A percentile compares a stretch with the other conserved stretches of the same genome.
Evolutionary conservation across 2,797 vertebrate species (phyloP).

Genomic region (Etheostoma perlongum): DNA sequence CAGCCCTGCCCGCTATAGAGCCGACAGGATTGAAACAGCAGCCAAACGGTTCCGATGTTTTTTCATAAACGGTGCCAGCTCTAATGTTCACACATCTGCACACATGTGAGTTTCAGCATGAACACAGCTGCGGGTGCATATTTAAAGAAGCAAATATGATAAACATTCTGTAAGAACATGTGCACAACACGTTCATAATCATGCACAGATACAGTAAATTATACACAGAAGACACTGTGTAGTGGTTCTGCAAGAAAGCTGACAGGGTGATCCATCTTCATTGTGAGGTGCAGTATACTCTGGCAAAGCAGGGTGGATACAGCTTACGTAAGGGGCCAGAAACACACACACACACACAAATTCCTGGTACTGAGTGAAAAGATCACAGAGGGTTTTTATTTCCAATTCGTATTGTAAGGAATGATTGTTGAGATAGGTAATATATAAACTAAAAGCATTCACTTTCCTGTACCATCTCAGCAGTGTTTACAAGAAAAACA

Average conservation of each 20-base stretch:
- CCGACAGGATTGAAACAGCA: no score
- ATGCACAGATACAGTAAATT: constrained; percentile 41
- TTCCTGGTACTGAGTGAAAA: constrained; percentile 30
- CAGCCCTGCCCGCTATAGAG: no score
- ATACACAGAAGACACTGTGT: constrained; percentile 45
- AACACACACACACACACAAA: constrained; percentile 14
- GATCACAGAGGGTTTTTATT: constrained; percentile 33
- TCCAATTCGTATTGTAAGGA: constrained; percentile 35
- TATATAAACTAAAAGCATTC: background rate
- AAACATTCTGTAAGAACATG: constrained; percentile 5
- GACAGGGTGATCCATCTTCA: constrained; percentile 79
- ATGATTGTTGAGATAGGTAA: constrained; percentile 5
- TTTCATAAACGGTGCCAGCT: no score
- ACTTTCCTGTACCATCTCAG: background rate
- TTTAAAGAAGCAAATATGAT: constrained; percentile 1
- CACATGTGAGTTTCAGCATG: background rate
- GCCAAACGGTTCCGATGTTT: no score
- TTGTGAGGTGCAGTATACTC: constrained; percentile 56
- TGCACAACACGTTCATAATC: constrained; percentile 8
- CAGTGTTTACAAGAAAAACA: background rate
- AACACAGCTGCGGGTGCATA: background rate
- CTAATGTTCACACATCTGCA: no score
- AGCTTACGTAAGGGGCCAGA: constrained; percentile 36
- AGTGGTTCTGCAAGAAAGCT: constrained; percentile 48
- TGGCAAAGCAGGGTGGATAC: constrained; percentile 51